Percentiles rank a stretch among this genome's conserved stretches.
Conservation (phyloP, 2,888 invertebrate species). For the Eilema depressum region DNA sequence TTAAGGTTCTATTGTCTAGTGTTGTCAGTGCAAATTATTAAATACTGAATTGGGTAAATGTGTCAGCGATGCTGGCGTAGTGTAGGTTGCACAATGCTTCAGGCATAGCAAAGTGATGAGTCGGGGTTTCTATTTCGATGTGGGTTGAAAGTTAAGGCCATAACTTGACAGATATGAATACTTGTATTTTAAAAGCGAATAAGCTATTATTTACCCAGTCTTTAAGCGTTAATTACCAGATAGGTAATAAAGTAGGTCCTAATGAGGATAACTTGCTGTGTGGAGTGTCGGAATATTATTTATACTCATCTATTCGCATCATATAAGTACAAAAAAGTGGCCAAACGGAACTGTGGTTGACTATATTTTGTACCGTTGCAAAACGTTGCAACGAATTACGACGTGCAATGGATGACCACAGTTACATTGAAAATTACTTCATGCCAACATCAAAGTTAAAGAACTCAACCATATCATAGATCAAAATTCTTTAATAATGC, state of each 20-base stretch:
- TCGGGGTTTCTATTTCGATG: constrained; percentile 64
- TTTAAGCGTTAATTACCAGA: constrained; percentile 60
- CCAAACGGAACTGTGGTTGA: constrained; percentile 51
- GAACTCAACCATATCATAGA: constrained; percentile 28
- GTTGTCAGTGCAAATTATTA: constrained; percentile 74
- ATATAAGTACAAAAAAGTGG: constrained; percentile 35
- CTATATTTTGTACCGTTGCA: constrained; percentile 57
- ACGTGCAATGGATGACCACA: constrained; percentile 63
- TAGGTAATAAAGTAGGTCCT: constrained; percentile 51
- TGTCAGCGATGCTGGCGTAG: constrained; percentile 67
- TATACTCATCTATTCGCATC: constrained; percentile 15
- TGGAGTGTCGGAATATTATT: constrained; percentile 8
- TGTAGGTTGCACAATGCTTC: constrained; percentile 75
- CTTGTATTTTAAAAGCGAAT: constrained; percentile 65
- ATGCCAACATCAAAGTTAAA: constrained; percentile 50
- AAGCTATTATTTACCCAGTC: constrained; percentile 58
- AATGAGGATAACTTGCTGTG: constrained; percentile 33
- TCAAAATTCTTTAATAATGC: constrained; percentile 22
- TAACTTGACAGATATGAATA: constrained; percentile 78
- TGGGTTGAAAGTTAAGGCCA: constrained; percentile 81
- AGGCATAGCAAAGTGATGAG: constrained; percentile 75
- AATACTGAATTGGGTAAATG: constrained; percentile 77
- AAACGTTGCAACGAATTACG: constrained; percentile 62
- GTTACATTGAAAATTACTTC: constrained; percentile 65
- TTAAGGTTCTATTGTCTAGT: constrained; percentile 79